Evolutionary conservation across 2,797 vertebrate genomes (phyloP).

Genomic region (Phylloscopus collybita): DNA sequence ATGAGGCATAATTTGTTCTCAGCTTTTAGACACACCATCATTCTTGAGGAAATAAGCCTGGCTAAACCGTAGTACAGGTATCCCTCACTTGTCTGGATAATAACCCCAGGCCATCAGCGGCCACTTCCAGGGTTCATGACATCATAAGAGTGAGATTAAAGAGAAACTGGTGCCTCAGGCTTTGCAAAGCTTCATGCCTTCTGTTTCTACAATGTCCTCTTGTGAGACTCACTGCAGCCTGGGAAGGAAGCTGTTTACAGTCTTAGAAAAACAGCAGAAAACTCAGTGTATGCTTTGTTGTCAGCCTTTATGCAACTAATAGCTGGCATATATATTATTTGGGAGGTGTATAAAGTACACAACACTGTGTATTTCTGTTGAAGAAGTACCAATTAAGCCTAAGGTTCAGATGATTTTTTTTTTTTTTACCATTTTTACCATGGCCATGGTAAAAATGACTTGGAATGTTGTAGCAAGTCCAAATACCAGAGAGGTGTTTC

Average conservation of each 20-base stretch:
- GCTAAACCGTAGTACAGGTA: neutral
- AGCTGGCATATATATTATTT: neutral
- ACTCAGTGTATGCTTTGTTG: neutral
- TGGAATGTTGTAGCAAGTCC: neutral
- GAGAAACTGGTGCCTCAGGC: neutral
- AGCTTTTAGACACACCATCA: neutral
- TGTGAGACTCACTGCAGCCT: neutral
- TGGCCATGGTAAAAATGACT: no score
- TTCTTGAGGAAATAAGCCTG: constrained; percentile 21
- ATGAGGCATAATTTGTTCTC: constrained; percentile 17
- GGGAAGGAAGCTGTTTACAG: neutral
- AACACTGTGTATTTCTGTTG: neutral
- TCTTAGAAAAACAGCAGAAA: neutral
- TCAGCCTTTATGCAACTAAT: neutral
- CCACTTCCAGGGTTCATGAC: neutral
- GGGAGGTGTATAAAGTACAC: neutral
- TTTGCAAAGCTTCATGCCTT: neutral
- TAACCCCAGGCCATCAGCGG: neutral
- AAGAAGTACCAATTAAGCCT: neutral
- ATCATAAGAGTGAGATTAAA: neutral
- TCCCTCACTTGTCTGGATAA: neutral
- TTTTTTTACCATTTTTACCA: neutral
- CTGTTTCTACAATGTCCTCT: neutral
- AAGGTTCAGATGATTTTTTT: neutral
- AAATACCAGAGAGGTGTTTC: neutral